A percentile compares a stretch with the other conserved stretches of the same genome.
Conservation (phyloP, 2,888 invertebrate species). For the Trachelus stipa region DNA sequence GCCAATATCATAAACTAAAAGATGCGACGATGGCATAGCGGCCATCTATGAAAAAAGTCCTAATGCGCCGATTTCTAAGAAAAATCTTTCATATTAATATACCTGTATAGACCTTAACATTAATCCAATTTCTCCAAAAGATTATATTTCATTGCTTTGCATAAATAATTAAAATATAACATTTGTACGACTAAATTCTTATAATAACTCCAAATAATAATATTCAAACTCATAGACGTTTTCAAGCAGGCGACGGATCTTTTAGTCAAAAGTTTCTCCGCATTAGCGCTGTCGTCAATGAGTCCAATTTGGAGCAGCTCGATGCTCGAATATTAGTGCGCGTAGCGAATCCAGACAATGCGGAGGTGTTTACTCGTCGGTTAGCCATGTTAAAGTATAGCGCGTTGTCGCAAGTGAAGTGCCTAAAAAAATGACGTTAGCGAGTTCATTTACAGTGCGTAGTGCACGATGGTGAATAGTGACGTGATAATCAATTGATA, state of each 20-base stretch:
- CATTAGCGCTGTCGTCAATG: background rate
- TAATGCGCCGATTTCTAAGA: too few relatives aligned
- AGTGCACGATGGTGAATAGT: slow-evolving; percentile 30
- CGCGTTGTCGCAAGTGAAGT: slow-evolving; percentile 11
- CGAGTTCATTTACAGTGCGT: slow-evolving; percentile 14
- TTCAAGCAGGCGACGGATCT: background rate
- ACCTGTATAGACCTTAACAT: too few relatives aligned
- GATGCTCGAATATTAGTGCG: slow-evolving; percentile 10
- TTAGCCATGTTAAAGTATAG: slow-evolving; percentile 35
- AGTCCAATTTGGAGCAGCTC: background rate
- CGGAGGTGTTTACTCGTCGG: slow-evolving; percentile 40
- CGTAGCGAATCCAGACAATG: slow-evolving; percentile 47
- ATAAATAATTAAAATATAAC: too few relatives aligned
- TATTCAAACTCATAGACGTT: too few relatives aligned
- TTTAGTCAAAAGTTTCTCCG: background rate
- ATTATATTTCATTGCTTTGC: too few relatives aligned
- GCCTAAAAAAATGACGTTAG: slow-evolving; percentile 21
- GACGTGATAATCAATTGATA: slow-evolving; percentile 35
- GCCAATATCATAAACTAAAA: background rate
- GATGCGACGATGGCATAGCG: background rate
- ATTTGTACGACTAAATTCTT: too few relatives aligned
- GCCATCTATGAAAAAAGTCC: background rate
- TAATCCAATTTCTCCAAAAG: too few relatives aligned
- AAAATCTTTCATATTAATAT: too few relatives aligned
- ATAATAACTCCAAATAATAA: too few relatives aligned